A percentile compares a stretch with the other conserved stretches of the same genome.
Conservation (phyloP, 2,888 invertebrate species). For the Syrista parreyssii region DNA sequence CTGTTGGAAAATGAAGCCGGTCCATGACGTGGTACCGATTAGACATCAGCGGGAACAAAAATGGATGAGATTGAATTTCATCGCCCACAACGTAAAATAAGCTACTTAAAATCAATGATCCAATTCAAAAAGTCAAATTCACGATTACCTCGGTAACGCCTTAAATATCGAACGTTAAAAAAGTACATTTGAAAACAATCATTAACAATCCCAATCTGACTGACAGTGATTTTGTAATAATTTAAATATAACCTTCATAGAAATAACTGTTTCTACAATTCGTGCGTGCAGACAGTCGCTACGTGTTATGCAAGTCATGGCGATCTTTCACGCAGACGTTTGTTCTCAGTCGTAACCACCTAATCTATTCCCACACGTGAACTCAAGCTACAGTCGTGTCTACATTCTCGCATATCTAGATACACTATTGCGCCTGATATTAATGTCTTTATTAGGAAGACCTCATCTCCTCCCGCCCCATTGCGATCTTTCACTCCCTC, state of each 20-base stretch:
- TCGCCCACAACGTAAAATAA: neutral
- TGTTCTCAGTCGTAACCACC: conserved; percentile 56
- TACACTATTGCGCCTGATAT: conserved; percentile 52
- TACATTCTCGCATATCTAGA: neutral
- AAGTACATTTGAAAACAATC: neutral
- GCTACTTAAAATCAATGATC: neutral
- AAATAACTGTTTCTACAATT: neutral
- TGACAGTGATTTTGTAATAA: neutral
- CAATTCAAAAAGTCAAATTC: neutral
- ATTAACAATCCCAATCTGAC: neutral
- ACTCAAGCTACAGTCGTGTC: conserved; percentile 9
- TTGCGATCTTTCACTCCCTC: neutral
- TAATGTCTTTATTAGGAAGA: conserved; percentile 63
- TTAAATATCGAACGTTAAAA: neutral
- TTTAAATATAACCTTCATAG: neutral
- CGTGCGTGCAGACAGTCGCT: neutral
- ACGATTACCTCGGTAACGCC: neutral
- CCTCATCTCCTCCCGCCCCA: conserved; percentile 30
- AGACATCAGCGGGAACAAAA: neutral
- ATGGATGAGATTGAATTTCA: neutral
- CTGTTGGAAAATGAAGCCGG: neutral
- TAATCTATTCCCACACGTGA: conserved; percentile 54
- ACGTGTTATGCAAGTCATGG: conserved; percentile 36
- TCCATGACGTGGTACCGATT: neutral
- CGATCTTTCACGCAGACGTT: conserved; percentile 46